A percentile compares a stretch with the other conserved stretches of the same genome.
These are phyloP conservation scores for Hypocryptadius cinnamomeus DNA, from an alignment of 2,113 vertebrate genomes.

Conservation along the genomic window DNA sequence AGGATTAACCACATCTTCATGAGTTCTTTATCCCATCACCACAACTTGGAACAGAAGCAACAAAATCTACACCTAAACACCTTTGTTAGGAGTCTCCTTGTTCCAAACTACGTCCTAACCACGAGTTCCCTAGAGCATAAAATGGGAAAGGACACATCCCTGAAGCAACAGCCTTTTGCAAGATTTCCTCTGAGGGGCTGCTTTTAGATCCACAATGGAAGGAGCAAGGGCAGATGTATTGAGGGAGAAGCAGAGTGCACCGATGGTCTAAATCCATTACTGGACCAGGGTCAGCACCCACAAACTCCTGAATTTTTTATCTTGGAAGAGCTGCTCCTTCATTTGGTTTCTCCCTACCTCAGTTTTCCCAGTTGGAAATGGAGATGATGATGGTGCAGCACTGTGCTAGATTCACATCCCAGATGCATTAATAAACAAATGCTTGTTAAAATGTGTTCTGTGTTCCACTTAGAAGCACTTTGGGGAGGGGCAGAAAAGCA, in stretches of 20 bases:
- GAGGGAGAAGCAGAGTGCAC: neutral
- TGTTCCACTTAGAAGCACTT: neutral
- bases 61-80: neutral
- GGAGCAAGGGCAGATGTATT: neutral
- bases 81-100: neutral
- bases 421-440: neutral
- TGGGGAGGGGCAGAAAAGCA: neutral
- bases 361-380: neutral
- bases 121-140: neutral
- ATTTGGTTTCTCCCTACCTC: neutral
- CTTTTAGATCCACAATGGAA: neutral
- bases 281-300: neutral
- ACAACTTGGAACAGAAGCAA: neutral
- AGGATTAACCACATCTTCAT: neutral
- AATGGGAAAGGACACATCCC: neutral
- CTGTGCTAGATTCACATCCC: neutral
- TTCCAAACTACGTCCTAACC: neutral
- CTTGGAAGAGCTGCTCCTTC: neutral
- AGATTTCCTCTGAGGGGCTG: neutral
- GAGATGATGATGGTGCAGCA: neutral
- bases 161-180: neutral
- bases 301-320: slow-evolving; percentile 9
- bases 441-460: neutral
- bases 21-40: neutral
- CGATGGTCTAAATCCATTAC: neutral